Base-by-base conservation (phyloP, 2,888 invertebrate species). In the Chalcosyrphus nemorum region DNA sequence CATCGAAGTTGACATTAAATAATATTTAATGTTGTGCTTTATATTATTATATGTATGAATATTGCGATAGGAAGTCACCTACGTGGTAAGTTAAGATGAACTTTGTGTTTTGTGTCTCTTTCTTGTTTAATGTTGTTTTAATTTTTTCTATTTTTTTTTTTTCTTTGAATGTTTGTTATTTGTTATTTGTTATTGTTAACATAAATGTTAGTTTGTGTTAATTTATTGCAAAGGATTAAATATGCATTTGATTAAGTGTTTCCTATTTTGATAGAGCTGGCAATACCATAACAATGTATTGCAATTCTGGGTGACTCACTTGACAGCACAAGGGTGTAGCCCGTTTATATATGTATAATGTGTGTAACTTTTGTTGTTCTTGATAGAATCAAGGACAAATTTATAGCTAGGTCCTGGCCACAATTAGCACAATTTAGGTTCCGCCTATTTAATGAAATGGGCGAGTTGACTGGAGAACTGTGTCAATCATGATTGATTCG, bases 21-120 rank as follows among this genome's bases (percentile, higher is more conserved):
- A 84, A 75, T 57, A 80, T 74, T 84, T 80, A 84, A 84, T 80
- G 72, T 80, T 84, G 84, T 80, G 70, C 78, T 84, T 84, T 84
- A 80, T 84, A 84, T 84, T 84, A 80, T 80, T 84, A 80, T 84
- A 80, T 84, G 84, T 84, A 84, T 84, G 84, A 84, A 80, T 84
- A 70, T 80, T 84, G 80, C 84, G 84, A 84, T 84, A 84, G 84
- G 84, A 84, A 80, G 84, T 80, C 84, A 74, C 80, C 78, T 75
- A 41, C 80, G 80, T 70, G 84, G 84, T 84, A 84, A 84, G 84
- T 84, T 70, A 1, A 80, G 24, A 45, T 66, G 38, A 52, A 17
- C 52, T 38, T 52, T 50, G 11, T 41, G 17, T 57, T 68, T 24
- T 63, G 38, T 63, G 11, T 45, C 56, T 29, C 56, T 19, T 43